Percentiles rank a stretch among this genome's conserved stretches.
phyloP scores from a whole-genome alignment of 2,888 invertebrate genomes.

The Microchrysa polita region DNA sequence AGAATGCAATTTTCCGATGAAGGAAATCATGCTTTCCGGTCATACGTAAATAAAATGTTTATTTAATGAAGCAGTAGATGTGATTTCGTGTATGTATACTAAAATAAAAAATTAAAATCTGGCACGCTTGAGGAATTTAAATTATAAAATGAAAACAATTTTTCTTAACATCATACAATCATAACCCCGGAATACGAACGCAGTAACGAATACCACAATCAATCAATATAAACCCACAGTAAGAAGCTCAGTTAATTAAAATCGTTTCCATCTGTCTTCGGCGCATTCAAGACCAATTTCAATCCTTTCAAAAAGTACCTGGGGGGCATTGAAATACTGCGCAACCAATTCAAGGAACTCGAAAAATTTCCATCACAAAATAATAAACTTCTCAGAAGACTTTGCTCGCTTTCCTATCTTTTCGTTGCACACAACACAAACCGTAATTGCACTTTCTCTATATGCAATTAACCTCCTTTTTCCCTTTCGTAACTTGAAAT shows the following conservation, averaged over 20 bases:
- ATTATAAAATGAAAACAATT: too few relatives aligned
- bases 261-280: too few relatives aligned
- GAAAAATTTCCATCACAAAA: not conserved
- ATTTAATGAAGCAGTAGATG: constrained; percentile 31
- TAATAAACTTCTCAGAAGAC: not conserved
- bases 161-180: too few relatives aligned
- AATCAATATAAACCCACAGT: too few relatives aligned
- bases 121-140: too few relatives aligned
- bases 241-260: too few relatives aligned
- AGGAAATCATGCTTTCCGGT: constrained; percentile 25
- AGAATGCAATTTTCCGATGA: constrained; percentile 33
- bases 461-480: constrained; percentile 40
- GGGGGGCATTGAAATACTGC: too few relatives aligned
- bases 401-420: not conserved
- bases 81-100: not conserved
- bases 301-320: too few relatives aligned
- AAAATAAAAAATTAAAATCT: too few relatives aligned
- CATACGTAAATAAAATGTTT: constrained; percentile 24
- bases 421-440: constrained; percentile 13
- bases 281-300: too few relatives aligned
- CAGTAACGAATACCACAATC: too few relatives aligned
- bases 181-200: too few relatives aligned
- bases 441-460: constrained; percentile 39
- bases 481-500: constrained; percentile 31
- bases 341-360: not conserved